These are phyloP conservation scores for Steinernema carpocapsae DNA, from an alignment of 2,888 invertebrate genomes.

Conservation along the genomic window DNA sequence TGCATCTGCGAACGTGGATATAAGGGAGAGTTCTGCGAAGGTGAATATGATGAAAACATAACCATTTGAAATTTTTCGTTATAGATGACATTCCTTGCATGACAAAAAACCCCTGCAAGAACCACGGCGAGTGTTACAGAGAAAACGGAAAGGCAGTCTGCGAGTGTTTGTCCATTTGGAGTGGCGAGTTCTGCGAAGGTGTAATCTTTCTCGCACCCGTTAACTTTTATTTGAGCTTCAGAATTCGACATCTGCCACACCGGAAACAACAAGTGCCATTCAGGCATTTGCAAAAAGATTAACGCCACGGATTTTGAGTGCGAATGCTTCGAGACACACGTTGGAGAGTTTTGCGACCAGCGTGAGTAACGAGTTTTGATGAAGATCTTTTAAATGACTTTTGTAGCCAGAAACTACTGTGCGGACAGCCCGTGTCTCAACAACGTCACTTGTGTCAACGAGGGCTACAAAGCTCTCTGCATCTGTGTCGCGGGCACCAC, in stretches of 20 bases:
- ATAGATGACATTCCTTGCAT: conserved; percentile 14
- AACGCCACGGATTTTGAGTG: too few relatives aligned
- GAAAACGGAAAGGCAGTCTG: background rate
- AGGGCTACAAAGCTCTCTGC: background rate
- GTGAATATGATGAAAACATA: too few relatives aligned
- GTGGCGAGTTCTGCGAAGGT: conserved; percentile 4
- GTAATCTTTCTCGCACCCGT: background rate
- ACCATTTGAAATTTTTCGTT: too few relatives aligned
- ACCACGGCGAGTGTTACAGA: conserved; percentile 8
- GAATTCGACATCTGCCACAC: conserved; percentile 25
- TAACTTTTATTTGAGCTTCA: background rate
- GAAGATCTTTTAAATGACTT: too few relatives aligned
- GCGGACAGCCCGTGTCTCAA: too few relatives aligned
- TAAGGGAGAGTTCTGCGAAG: conserved; percentile 1
- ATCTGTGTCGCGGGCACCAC: background rate
- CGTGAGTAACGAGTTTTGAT: too few relatives aligned
- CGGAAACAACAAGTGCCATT: background rate
- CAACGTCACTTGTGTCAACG: background rate
- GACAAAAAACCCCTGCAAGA: conserved; percentile 2
- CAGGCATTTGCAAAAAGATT: background rate
- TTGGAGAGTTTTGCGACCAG: too few relatives aligned
- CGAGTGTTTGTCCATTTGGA: conserved; percentile 30
- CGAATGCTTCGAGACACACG: too few relatives aligned
- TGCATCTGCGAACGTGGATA: conserved; percentile 14
- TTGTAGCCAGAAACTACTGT: too few relatives aligned